These are phyloP conservation scores for Rhynchonycteris naso DNA, from an alignment of 2,797 vertebrate genomes.

Conservation along the genomic window DNA sequence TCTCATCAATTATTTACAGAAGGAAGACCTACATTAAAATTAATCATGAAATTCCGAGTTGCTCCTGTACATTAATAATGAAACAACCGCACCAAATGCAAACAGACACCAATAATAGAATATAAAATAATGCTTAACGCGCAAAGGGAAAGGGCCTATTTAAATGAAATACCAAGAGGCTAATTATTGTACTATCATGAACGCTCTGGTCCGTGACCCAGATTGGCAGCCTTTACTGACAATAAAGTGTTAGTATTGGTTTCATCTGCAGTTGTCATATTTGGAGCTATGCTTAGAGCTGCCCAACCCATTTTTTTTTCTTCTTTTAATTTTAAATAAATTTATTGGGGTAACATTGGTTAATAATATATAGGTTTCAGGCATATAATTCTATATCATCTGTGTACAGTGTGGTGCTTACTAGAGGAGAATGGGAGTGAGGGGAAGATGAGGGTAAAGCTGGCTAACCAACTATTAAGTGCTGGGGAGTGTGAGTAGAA, in stretches of 20 bases:
- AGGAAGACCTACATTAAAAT: constrained; percentile 86
- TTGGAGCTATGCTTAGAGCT: constrained; percentile 14
- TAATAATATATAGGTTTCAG: background rate
- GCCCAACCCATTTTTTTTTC: background rate
- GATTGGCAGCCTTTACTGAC: constrained; percentile 39
- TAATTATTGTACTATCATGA: constrained; percentile 71
- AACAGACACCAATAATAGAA: constrained; percentile 79
- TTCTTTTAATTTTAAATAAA: background rate
- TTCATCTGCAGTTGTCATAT: background rate
- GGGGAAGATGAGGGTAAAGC: background rate
- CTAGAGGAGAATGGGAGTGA: background rate
- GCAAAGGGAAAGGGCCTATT: constrained; percentile 74
- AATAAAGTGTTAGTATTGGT: constrained; percentile 40
- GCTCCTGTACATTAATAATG: constrained; percentile 86
- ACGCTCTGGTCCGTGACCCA: constrained; percentile 63
- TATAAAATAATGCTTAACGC: constrained; percentile 77
- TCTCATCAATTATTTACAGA: constrained; percentile 86
- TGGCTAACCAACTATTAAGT: background rate
- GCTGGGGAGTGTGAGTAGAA: background rate
- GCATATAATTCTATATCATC: background rate
- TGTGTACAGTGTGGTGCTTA: background rate
- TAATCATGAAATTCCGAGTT: constrained; percentile 84
- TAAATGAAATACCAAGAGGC: constrained; percentile 74
- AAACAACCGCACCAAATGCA: constrained; percentile 79
- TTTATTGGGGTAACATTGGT: background rate